Conservation (phyloP, 2,113 vertebrate genomes). For the Gracilinanus agilis region DNA sequence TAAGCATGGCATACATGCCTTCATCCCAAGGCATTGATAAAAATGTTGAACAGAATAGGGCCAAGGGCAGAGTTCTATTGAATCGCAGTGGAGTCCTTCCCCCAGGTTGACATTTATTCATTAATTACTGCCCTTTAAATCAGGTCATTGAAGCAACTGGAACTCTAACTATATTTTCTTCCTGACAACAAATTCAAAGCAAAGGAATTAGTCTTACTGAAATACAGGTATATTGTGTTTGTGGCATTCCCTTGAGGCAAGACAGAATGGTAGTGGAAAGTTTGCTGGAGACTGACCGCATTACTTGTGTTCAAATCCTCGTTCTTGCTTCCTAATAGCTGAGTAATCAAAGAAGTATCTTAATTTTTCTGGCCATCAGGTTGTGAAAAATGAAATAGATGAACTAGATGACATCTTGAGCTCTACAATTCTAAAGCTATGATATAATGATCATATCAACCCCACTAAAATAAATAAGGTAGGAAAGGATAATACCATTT, state of each 20-base stretch:
- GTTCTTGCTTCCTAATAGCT: not conserved
- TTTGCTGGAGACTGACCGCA: not conserved
- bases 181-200: not conserved
- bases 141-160: not conserved
- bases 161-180: not conserved
- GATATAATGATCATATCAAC: not conserved
- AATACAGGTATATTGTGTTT: not conserved
- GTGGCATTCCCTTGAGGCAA: not conserved
- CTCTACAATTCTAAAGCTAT: not conserved
- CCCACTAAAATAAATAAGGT: not conserved
- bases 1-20: not conserved
- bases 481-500: not conserved
- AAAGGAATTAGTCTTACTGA: not conserved
- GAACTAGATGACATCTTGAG: not conserved
- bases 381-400: not conserved
- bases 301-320: not conserved
- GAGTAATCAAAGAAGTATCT: not conserved
- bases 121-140: not conserved
- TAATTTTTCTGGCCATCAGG: not conserved
- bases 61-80: not conserved
- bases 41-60: not conserved
- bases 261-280: not conserved
- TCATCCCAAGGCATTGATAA: not conserved
- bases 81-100: not conserved
- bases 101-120: not conserved